These are phyloP conservation scores for Antitype chi DNA, from an alignment of 2,888 invertebrate species.

Conservation along the genomic window DNA sequence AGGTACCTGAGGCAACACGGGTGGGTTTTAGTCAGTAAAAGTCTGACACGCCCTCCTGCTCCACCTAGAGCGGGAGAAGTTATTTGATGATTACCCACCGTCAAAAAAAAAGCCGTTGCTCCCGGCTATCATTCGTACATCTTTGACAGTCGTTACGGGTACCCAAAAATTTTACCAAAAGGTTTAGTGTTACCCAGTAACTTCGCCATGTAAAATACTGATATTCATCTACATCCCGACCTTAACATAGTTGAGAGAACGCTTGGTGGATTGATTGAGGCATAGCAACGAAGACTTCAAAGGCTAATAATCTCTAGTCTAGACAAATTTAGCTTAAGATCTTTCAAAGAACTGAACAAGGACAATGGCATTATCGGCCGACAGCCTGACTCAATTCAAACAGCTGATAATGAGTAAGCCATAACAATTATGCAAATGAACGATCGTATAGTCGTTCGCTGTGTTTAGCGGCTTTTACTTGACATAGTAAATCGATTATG, in stretches of 20 bases:
- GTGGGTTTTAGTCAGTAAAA: no score
- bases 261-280: neutral
- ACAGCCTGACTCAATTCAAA: constrained; percentile 35
- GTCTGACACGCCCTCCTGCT: no score
- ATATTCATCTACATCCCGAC: neutral
- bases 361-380: constrained; percentile 22
- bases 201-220: neutral
- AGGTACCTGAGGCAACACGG: no score
- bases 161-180: neutral
- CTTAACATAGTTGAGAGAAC: neutral
- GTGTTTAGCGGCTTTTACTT: constrained; percentile 35
- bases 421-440: constrained; percentile 45
- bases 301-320: constrained; percentile 37
- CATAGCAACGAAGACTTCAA: constrained; percentile 6
- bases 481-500: constrained; percentile 11
- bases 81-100: no score
- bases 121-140: neutral
- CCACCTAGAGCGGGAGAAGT: no score
- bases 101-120: no score
- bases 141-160: neutral
- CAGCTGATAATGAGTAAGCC: constrained; percentile 35
- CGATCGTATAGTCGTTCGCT: constrained; percentile 23
- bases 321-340: constrained; percentile 30
- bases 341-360: neutral
- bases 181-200: no score